Percentiles rank a stretch among this genome's conserved stretches.
These are phyloP conservation scores for Darwinula stevensoni DNA, from an alignment of 2,888 invertebrate species.

Conservation along the genomic window DNA sequence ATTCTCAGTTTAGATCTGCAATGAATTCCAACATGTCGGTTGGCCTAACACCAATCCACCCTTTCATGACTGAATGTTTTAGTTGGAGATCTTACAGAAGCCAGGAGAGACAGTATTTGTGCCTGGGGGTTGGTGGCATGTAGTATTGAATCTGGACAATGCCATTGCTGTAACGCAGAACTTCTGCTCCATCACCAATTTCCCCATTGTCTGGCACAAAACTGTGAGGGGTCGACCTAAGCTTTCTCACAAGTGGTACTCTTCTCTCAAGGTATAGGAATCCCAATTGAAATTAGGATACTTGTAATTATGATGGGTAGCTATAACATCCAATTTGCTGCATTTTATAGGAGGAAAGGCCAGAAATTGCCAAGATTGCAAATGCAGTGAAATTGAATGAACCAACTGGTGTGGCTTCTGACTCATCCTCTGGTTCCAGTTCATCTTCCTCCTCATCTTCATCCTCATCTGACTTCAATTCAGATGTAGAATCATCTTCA, in stretches of 20 bases:
- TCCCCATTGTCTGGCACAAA: conserved; percentile 94
- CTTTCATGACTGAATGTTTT: conserved; percentile 14
- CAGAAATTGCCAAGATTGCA: conserved; percentile 43
- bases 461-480: no score
- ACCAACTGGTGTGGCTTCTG: conserved; percentile 71
- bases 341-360: conserved; percentile 28
- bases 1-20: no score
- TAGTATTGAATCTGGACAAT: conserved; percentile 80
- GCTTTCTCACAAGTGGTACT: conserved; percentile 68
- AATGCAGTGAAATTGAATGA: conserved; percentile 53
- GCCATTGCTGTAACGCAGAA: conserved; percentile 97
- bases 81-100: conserved; percentile 73
- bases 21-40: neutral
- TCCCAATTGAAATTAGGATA: neutral
- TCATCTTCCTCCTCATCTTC: conserved; percentile 40
- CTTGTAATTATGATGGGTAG: neutral
- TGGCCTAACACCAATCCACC: no score
- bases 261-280: conserved; percentile 18
- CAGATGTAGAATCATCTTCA: no score
- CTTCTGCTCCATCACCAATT: conserved; percentile 81
- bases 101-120: conserved; percentile 96
- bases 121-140: conserved; percentile 99
- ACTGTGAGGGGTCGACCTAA: conserved; percentile 84
- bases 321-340: neutral
- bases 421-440: conserved; percentile 59